Base-by-base conservation (phyloP, 2,888 invertebrate genomes). In the Dryobota labecula region DNA sequence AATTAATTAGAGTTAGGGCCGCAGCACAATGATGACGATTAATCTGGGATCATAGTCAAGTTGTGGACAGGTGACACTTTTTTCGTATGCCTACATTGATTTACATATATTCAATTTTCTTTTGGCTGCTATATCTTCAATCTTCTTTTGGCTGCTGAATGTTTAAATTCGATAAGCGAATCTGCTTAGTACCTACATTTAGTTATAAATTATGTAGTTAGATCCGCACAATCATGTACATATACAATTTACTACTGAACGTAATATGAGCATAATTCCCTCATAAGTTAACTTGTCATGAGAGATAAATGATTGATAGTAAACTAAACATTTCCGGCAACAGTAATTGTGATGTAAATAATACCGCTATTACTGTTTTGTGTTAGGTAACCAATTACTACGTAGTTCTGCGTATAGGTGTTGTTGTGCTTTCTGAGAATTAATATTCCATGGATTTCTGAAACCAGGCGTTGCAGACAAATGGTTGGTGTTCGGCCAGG, bases 271-370 rank as follows among this genome's bases (percentile, higher is more conserved):
- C 24, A 66, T 75, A 41, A 75, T 41, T 75, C 33, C 41, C 27
- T 38, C 54, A 11, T 65, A 75, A 65, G 47, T 76, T 49, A 66
- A 75, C 33, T 49, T 66, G 41, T 66, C 76, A 76, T 56, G 56
- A n/a, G 47, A 36, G 47, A 75, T 47, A 47, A 45, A n/a, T 66
- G 66, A 72, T 56, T 66, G 76, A 75, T 75, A 47, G 7, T 0
- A 11, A 47, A 11, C 24, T 75, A 66, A 75, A 56, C 27, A 54
- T 49, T 18, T 75, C 72, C 76, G 67, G 45, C 24, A 33, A 9
- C 47, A 56, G 3, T 47, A 33, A 56, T 24, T 13, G 9, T 53
- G 27, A 30, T 33, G 20, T 47, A 64, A 45, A 74, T 73, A 20
- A 45, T 62, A 45, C 11, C 20, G 11, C 47, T 0, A 54, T 74